A percentile compares a stretch with the other conserved stretches of the same genome.
Evolutionary conservation across 92 coral and sea anemone species (phyloP).

Genomic region (Phenganax stokvisi): DNA sequence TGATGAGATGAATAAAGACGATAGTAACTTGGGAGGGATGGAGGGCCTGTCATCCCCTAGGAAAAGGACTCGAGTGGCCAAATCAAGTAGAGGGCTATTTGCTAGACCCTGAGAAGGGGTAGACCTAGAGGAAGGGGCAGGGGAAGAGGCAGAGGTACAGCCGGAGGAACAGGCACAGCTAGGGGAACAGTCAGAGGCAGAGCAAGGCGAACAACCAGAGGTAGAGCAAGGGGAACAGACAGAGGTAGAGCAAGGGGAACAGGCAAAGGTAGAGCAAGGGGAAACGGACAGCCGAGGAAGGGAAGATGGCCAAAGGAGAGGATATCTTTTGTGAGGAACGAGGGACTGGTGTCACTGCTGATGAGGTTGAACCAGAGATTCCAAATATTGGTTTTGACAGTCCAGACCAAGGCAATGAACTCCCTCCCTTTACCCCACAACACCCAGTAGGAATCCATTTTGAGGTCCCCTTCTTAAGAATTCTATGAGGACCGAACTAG

Average conservation of each 20-base stretch:
- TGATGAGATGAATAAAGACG: too few species aligned
- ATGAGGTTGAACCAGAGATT: neutral
- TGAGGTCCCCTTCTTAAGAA: slow-evolving; percentile 40
- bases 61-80: neutral
- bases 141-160: too few species aligned
- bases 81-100: neutral
- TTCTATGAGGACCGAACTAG: slow-evolving; percentile 52
- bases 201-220: too few species aligned
- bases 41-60: neutral
- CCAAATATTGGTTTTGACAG: slow-evolving; percentile 37
- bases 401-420: slow-evolving; percentile 44
- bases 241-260: neutral
- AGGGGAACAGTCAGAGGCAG: too few species aligned
- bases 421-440: slow-evolving; percentile 44
- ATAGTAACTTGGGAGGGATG: neutral
- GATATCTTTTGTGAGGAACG: slow-evolving; percentile 29
- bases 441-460: slow-evolving; percentile 54
- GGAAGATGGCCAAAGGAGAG: neutral
- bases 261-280: neutral
- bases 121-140: too few species aligned
- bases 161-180: too few species aligned
- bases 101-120: neutral
- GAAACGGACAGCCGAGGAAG: neutral
- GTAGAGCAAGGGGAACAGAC: neutral
- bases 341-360: neutral